Percentiles rank a stretch among this genome's conserved stretches.
These are phyloP conservation scores for Umimayanthus kanabou DNA, from an alignment of 92 coral and sea anemone species.

Conservation along the genomic window DNA sequence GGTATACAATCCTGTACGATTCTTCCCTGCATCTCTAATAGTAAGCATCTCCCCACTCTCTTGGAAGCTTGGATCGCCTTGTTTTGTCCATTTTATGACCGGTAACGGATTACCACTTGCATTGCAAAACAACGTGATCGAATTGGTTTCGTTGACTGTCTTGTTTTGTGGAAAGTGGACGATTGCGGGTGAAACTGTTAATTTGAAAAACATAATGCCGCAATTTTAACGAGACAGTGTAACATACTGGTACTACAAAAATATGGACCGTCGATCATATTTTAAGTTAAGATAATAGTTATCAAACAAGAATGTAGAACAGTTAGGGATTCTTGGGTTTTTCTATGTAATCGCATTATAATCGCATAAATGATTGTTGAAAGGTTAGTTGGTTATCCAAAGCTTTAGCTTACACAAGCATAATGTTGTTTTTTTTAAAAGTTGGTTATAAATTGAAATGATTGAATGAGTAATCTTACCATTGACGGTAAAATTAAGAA, in stretches of 20 bases:
- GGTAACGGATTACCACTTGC: conserved; percentile 66
- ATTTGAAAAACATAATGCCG: background rate
- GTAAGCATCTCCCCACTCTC: background rate
- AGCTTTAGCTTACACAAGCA: too few species aligned
- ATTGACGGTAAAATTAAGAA: background rate
- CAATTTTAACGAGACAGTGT: background rate
- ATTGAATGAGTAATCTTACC: background rate
- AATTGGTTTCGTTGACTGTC: conserved; percentile 50
- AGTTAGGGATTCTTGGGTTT: too few species aligned
- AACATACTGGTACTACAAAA: too few species aligned
- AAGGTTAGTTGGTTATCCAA: too few species aligned
- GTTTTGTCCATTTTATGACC: conserved; percentile 49
- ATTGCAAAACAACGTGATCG: conserved; percentile 46
- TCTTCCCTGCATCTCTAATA: background rate
- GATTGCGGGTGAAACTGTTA: conserved; percentile 27
- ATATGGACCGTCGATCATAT: too few species aligned
- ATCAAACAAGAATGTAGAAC: too few species aligned
- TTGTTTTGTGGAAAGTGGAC: conserved; percentile 14
- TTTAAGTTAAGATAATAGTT: too few species aligned
- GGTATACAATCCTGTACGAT: conserved; percentile 31
- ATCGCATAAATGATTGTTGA: too few species aligned
- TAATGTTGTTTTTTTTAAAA: background rate
- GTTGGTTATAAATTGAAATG: background rate
- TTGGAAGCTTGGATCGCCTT: conserved; percentile 6
- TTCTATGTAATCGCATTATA: too few species aligned